Percentiles rank a stretch among this genome's conserved stretches.
Evolutionary conservation across 2,888 invertebrate genomes (phyloP).

Genomic region (Xanthia icteritia): DNA sequence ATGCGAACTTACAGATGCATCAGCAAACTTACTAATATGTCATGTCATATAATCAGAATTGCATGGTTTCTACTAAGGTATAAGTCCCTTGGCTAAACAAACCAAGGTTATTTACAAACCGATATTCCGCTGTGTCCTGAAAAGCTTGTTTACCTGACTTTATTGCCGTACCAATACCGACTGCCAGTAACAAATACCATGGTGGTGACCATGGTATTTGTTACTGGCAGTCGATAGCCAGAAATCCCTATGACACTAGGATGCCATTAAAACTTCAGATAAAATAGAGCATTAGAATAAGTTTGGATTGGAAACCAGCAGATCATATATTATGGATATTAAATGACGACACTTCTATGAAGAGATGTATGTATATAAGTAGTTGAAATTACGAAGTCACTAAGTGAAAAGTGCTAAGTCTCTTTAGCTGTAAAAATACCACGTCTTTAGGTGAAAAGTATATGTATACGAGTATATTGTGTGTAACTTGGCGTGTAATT

Average conservation of each 20-base stretch:
- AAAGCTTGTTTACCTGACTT: too few relatives aligned
- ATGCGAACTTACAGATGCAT: not conserved
- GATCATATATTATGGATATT: not conserved
- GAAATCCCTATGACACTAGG: not conserved
- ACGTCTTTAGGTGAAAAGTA: not conserved
- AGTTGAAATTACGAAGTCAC: not conserved
- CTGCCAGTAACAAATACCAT: too few relatives aligned
- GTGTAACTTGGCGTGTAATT: not conserved
- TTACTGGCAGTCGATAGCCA: not conserved
- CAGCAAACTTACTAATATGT: not conserved
- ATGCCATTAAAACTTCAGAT: not conserved
- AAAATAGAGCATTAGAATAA: not conserved
- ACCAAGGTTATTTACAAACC: not conserved
- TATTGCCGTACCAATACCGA: not conserved
- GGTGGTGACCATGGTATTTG: not conserved
- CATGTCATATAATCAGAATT: not conserved
- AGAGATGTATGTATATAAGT: not conserved
- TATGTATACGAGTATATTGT: too few relatives aligned
- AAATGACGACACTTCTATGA: not conserved
- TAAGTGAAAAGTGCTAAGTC: not conserved
- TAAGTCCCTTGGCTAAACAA: too few relatives aligned
- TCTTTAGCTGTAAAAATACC: not conserved
- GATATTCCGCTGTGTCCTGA: not conserved
- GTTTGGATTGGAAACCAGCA: not conserved
- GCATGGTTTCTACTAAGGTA: not conserved